Conservation (phyloP, 2,113 vertebrate species). For the Cinclus cinclus region DNA sequence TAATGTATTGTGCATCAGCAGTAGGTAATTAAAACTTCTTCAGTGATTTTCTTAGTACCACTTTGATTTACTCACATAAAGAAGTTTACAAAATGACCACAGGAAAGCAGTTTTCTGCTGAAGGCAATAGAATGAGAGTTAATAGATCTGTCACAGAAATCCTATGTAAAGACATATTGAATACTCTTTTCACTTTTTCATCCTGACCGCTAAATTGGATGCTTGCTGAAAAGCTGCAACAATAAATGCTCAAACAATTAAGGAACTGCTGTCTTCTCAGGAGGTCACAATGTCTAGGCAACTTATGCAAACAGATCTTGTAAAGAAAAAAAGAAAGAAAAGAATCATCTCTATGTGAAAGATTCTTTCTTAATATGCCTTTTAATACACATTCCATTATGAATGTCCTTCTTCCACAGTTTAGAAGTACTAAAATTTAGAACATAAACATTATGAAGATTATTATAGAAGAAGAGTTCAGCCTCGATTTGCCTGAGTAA, state of each 20-base stretch:
- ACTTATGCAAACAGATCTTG: background rate
- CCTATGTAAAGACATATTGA: background rate
- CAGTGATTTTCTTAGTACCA: background rate
- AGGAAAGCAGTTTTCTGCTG: constrained; percentile 6
- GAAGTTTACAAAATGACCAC: background rate
- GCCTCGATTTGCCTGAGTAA: background rate
- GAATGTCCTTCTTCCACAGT: background rate
- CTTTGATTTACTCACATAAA: background rate
- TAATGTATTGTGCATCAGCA: background rate
- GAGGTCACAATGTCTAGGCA: background rate
- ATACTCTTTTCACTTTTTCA: background rate
- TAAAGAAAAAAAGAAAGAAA: background rate
- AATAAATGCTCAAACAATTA: background rate
- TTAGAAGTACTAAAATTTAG: background rate
- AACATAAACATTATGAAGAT: background rate
- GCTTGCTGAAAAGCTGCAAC: background rate
- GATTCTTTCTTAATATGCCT: background rate
- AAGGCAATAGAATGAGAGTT: background rate
- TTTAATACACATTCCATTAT: background rate
- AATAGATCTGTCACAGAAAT: constrained; percentile 17
- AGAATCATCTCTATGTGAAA: background rate
- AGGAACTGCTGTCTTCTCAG: background rate
- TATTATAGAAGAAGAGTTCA: background rate
- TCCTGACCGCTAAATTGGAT: background rate
- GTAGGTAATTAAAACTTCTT: constrained; percentile 5